Percentiles rank a stretch among this genome's conserved stretches.
These are phyloP conservation scores for Drosophila cracens DNA, from an alignment of 2,888 invertebrate species.

Conservation along the genomic window DNA sequence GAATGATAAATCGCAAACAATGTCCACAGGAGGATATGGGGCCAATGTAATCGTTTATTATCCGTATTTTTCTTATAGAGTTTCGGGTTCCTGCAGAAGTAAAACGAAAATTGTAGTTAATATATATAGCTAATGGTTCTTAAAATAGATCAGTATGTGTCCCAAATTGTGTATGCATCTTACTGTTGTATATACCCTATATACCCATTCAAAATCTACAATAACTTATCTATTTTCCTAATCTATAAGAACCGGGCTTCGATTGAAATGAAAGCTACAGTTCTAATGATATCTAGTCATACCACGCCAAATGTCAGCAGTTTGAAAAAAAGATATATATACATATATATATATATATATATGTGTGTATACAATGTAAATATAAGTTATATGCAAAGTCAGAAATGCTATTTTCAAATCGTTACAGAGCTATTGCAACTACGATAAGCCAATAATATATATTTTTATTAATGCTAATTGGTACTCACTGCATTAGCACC, in stretches of 20 bases:
- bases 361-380: not conserved
- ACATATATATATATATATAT: not conserved
- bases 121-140: not conserved
- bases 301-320: not conserved
- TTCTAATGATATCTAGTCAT: not conserved
- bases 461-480: constrained; percentile 7
- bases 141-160: not conserved
- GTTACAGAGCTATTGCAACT: constrained; percentile 2
- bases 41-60: constrained; percentile 88
- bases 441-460: not conserved
- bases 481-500: constrained; percentile 86
- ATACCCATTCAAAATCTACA: not conserved
- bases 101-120: not conserved
- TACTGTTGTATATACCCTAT: too few relatives aligned
- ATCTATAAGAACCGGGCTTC: not conserved
- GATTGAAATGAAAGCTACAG: not conserved
- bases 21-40: constrained; percentile 88
- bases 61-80: constrained; percentile 88
- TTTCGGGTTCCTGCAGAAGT: constrained; percentile 86
- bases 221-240: not conserved
- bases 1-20: constrained; percentile 88
- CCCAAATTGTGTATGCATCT: not conserved
- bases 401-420: not conserved
- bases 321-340: not conserved
- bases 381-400: too few relatives aligned